phyloP scores from a whole-genome alignment of 2,888 invertebrate species.

The Bombylius major region DNA sequence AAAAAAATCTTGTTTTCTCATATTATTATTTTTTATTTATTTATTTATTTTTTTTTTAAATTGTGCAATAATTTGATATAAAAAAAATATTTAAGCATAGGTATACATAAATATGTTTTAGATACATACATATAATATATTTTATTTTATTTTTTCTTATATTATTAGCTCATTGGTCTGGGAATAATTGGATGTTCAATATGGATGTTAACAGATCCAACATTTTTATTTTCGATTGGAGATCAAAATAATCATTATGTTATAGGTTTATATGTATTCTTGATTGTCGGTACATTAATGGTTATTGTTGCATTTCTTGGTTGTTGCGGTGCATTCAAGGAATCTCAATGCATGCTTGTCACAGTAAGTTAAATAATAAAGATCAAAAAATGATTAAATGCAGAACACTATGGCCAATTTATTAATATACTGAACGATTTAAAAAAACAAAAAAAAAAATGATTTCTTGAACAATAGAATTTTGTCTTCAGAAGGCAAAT shows the following conservation, averaged over 20 bases:
- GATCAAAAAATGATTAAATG: background rate
- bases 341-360: constrained; percentile 64
- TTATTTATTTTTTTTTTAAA: background rate
- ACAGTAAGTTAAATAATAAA: constrained; percentile 42
- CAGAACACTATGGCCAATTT: too few species aligned
- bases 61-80: too few species aligned
- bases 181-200: constrained; percentile 32
- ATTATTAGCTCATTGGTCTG: constrained; percentile 11
- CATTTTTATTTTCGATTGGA: constrained; percentile 51
- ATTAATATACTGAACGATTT: too few species aligned
- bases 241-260: constrained; percentile 45
- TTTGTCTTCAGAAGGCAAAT: too few species aligned
- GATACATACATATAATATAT: background rate
- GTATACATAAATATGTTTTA: background rate
- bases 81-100: background rate
- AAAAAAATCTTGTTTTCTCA: too few species aligned
- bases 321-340: constrained; percentile 68
- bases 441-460: too few species aligned
- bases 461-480: too few species aligned
- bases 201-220: constrained; percentile 67
- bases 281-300: constrained; percentile 58
- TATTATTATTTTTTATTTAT: too few species aligned
- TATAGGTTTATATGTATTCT: constrained; percentile 57
- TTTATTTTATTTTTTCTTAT: background rate
- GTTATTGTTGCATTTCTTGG: constrained; percentile 67